Evolutionary conservation across 2,888 invertebrate species (phyloP).

Genomic region (Phragmatobia fuliginosa): DNA sequence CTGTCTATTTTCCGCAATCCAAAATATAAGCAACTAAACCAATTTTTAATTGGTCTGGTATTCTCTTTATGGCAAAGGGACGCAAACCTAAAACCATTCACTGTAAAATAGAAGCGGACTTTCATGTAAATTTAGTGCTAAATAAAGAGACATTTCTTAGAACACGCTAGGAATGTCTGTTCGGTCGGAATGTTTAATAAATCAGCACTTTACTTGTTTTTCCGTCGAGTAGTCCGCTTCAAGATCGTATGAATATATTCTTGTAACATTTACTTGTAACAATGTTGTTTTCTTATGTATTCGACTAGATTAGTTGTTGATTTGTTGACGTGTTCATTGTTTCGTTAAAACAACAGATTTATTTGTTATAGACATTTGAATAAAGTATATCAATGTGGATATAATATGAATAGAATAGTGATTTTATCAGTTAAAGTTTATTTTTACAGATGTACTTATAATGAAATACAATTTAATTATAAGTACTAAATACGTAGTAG

Average conservation of each 20-base stretch:
- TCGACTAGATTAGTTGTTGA: constrained; percentile 15
- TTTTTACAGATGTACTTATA: too few species aligned
- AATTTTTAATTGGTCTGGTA: background rate
- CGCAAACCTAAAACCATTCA: constrained; percentile 1
- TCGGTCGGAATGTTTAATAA: constrained; percentile 64
- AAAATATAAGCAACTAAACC: background rate
- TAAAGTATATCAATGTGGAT: too few species aligned
- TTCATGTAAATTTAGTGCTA: constrained; percentile 53
- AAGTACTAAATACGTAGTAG: too few species aligned
- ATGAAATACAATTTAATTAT: too few species aligned
- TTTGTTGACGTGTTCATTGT: background rate
- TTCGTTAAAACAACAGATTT: background rate
- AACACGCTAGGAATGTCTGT: constrained; percentile 61
- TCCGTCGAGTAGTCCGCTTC: constrained; percentile 45
- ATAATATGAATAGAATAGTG: too few species aligned
- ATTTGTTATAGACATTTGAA: too few species aligned
- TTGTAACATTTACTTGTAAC: constrained; percentile 29
- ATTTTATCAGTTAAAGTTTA: too few species aligned
- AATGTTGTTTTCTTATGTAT: constrained; percentile 32
- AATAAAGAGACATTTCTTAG: constrained; percentile 61
- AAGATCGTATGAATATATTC: constrained; percentile 46
- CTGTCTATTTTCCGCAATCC: too few species aligned
- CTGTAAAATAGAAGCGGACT: constrained; percentile 9
- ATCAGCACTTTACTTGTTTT: constrained; percentile 67
- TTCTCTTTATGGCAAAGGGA: background rate